Base-by-base conservation (phyloP, 2,888 invertebrate species). In the Hirtodrosophila alboralis region DNA sequence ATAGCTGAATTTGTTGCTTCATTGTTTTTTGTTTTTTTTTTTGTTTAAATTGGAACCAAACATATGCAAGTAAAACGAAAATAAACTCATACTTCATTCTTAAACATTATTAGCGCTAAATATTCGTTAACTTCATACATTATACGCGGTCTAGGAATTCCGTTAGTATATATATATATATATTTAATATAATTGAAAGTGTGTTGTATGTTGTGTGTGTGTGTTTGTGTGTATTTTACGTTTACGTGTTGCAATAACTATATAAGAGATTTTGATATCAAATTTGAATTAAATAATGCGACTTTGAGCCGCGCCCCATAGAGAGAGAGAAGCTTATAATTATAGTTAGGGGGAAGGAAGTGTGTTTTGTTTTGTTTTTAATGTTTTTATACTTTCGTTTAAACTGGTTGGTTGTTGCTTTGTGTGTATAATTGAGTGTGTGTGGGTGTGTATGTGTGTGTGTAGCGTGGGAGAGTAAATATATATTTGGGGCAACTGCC, bases 171-270 rank as follows among this genome's bases (percentile, higher is more conserved):
- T n/a, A n/a, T n/a, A n/a, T n/a, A n/a, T n/a, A n/a, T n/a, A n/a
- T n/a, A n/a, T n/a, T n/a, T n/a, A n/a, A n/a, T n/a, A n/a, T 75
- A 69, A 69, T 70, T 72, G 60, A 72, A 71, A 58, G 36, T 52
- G 23, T n/a, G n/a, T n/a, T n/a, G n/a, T 63, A 26, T 14, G 5
- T 26, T 8, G 14, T 34, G 16, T n/a, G 21, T 43, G 8, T 33
- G n/a, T 14, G 23, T 34, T 7, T 38, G 14, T 53, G 9, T 16
- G n/a, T 31, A 5, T 23, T 16, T 44, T 49, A 45, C 21, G 48
- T 44, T 37, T 47, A 21, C n/a, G n/a, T 21, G 56, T 79, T 60
- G 77, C 86, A 80, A 86, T 86, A 86, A 86, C 83, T 84, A 69
- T 81, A 67, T 49, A 64, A 78, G 70, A 73, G 77, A 73, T 73